These are phyloP conservation scores for Cantharis rufa DNA, from an alignment of 2,888 invertebrate genomes.

Conservation along the genomic window DNA sequence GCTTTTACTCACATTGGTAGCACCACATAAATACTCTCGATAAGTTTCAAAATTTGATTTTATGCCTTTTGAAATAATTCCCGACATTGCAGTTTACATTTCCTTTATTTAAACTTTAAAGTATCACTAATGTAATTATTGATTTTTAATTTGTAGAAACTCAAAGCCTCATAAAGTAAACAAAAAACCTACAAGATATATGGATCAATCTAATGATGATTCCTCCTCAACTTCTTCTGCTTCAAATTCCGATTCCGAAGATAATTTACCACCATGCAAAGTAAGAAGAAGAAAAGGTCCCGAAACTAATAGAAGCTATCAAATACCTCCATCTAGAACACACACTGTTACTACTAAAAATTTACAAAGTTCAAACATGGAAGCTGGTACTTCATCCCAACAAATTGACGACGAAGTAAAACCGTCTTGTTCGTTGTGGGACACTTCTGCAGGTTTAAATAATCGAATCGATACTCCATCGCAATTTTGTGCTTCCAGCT, in stretches of 20 bases:
- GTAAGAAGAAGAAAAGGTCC: constrained; percentile 10
- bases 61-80: not conserved
- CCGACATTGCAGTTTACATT: not conserved
- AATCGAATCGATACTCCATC: not conserved
- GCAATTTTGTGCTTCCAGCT: not conserved
- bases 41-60: not conserved
- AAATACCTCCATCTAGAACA: not conserved
- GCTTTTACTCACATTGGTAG: no score
- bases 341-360: constrained; percentile 18
- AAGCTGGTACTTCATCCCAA: not conserved
- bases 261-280: constrained; percentile 20
- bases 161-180: not conserved
- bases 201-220: not conserved
- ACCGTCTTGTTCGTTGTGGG: constrained; percentile 24
- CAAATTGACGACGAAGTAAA: not conserved
- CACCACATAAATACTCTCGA: no score
- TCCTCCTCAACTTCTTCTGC: not conserved
- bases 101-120: not conserved
- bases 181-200: not conserved
- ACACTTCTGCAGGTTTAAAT: not conserved
- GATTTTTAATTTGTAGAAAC: not conserved
- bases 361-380: not conserved
- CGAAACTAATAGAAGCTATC: not conserved
- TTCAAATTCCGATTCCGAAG: constrained; percentile 16
- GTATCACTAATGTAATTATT: not conserved